Evolutionary conservation across 2,888 invertebrate genomes (phyloP).

Genomic region (Amphipyra berbera): DNA sequence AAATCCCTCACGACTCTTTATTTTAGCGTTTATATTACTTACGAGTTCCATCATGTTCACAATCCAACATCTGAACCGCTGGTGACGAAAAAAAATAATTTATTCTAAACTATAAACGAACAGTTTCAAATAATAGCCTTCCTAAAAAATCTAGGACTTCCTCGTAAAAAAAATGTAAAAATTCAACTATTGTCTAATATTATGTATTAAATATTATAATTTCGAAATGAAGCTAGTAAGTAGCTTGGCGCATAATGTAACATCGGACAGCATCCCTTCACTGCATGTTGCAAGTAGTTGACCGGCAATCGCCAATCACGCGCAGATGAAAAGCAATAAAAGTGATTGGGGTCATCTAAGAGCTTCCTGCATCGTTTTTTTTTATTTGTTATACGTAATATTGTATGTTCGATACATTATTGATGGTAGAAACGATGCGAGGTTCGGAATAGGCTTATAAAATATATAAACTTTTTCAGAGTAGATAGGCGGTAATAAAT

Average conservation of each 20-base stretch:
- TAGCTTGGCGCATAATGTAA: conserved; percentile 22
- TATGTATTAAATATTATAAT: conserved; percentile 10
- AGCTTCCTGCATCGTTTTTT: conserved; percentile 30
- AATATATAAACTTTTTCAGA: too few species aligned
- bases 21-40: too few species aligned
- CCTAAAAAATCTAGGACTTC: neutral
- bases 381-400: conserved; percentile 9
- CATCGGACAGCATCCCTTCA: conserved; percentile 44
- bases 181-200: conserved; percentile 14
- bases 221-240: conserved; percentile 13
- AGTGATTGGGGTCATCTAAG: conserved; percentile 29
- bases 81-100: too few species aligned
- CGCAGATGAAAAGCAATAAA: conserved; percentile 24
- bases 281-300: conserved; percentile 45
- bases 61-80: too few species aligned
- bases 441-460: too few species aligned
- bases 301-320: conserved; percentile 39
- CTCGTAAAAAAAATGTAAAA: neutral
- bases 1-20: too few species aligned
- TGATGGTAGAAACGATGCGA: neutral
- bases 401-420: conserved; percentile 5
- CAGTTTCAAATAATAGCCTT: neutral
- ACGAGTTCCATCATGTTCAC: too few species aligned
- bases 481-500: too few species aligned
- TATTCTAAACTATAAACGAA: neutral